phyloP scores from a whole-genome alignment of 2,888 invertebrate species.

The Mesorhabditis sp. region DNA sequence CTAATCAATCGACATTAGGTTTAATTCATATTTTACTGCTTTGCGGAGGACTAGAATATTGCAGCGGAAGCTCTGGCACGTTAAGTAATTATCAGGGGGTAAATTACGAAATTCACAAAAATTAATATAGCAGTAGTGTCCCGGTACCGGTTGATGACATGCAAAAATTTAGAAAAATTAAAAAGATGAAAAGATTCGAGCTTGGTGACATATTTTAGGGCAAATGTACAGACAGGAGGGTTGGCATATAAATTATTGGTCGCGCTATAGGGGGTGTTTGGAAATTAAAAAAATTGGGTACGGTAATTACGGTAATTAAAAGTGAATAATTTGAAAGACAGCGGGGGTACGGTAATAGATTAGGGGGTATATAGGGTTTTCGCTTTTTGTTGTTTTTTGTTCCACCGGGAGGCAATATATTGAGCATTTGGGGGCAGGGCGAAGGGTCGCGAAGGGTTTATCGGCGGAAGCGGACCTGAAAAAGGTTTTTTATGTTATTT shows the following conservation, averaged over 20 bases:
- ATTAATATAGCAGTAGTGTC: too few species aligned
- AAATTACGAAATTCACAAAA: too few species aligned
- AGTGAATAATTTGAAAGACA: too few species aligned
- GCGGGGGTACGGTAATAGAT: too few species aligned
- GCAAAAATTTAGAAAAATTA: too few species aligned
- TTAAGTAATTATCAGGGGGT: too few species aligned
- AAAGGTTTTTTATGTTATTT: background rate
- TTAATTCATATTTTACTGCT: too few species aligned
- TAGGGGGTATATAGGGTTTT: background rate
- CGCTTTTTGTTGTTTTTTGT: background rate
- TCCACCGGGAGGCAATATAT: background rate
- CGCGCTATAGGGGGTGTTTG: background rate
- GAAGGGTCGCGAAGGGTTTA: background rate
- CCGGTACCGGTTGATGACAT: too few species aligned
- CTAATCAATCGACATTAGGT: too few species aligned
- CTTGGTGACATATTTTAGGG: background rate
- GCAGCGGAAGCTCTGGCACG: too few species aligned
- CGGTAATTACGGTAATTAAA: background rate
- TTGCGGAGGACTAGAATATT: too few species aligned
- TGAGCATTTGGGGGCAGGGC: background rate
- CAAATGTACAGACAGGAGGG: slow-evolving; percentile 6
- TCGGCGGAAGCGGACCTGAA: slow-evolving; percentile 2
- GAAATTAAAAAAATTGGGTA: background rate
- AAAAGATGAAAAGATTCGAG: too few species aligned
- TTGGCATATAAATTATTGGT: background rate